These are phyloP conservation scores for Sweltsa coloradensis DNA, from an alignment of 1,140 invertebrate genomes.

Conservation along the genomic window DNA sequence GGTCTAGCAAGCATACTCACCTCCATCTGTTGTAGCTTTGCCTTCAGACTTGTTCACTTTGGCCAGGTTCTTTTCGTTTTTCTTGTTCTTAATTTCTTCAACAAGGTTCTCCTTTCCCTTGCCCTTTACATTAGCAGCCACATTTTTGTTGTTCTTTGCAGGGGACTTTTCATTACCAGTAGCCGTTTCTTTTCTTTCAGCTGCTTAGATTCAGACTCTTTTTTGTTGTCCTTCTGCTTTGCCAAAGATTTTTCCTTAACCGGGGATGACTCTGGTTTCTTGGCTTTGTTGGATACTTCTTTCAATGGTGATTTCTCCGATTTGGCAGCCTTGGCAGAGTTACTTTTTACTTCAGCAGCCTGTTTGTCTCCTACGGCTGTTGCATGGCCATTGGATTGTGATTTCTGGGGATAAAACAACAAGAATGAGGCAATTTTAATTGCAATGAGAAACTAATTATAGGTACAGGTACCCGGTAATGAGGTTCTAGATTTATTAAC, in stretches of 20 bases:
- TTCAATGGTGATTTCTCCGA: conserved; percentile 36
- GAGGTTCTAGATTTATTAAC: too few relatives aligned
- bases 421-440: too few relatives aligned
- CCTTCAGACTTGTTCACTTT: conserved; percentile 31
- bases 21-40: too few relatives aligned
- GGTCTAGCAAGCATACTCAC: too few relatives aligned
- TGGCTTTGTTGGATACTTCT: conserved; percentile 19
- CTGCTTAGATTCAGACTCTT: not conserved
- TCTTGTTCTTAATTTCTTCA: conserved; percentile 38
- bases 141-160: conserved; percentile 26
- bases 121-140: conserved; percentile 26
- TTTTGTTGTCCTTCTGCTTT: conserved; percentile 2
- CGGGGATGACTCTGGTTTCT: conserved; percentile 6
- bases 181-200: conserved; percentile 22
- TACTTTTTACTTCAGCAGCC: conserved; percentile 9
- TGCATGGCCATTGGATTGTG: conserved; percentile 34
- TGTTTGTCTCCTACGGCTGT: conserved; percentile 20
- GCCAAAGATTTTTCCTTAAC: not conserved
- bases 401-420: conserved; percentile 29
- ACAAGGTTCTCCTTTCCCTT: conserved; percentile 34
- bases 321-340: conserved; percentile 23
- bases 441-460: too few relatives aligned
- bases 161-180: conserved; percentile 10
- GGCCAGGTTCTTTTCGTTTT: conserved; percentile 34
- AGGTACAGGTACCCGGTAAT: too few relatives aligned